Evolutionary conservation across 2,113 vertebrate genomes (phyloP), one percentile per base, ranked within the genome.

Genomic region (Zootoca vivipara): DNA sequence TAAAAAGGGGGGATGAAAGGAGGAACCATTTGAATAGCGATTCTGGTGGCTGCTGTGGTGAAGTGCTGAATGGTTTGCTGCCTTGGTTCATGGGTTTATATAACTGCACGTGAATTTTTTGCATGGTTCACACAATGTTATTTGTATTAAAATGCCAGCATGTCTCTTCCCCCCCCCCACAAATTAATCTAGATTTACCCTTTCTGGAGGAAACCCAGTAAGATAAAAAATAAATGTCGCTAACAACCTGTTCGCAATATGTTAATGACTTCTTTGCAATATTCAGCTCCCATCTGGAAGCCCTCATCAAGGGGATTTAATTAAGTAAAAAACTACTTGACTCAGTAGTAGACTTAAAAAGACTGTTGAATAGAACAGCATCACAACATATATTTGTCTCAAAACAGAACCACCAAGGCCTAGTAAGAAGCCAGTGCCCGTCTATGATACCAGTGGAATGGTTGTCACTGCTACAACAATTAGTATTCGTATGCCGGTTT

Each of bases 391-490:
- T 96, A 82, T 93, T 87, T 94, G 38, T 92, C 92, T 96, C 91
- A 89, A 96, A 98, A 95, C 96, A 97, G 97, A 96, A 86, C 99
- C 99, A 1, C 97, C 98, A 89, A 96, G 96, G 81, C 98, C 99
- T 56, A 96, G 94, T 87, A 96, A 94, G 92, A 99, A 95, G 93
- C 99, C 99, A 67, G 90, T 91, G 89, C 97, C 97, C 69, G 95
- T 97, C 93, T 95, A 97, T 93, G 97, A 97, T 95, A 93, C 96
- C 79, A 97, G 93, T 82, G 98, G 98, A 90, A 97, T 98, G 82
- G 97, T 98, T 1, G 97, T 98, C 92, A 99, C 98, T 84, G 96
- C 96, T 84, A 98, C 97, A 91, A 99, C 97, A 89, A 98, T 99
- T 95, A 97, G 97, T 4, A 98, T 99, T 94, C 96, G 92, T 95